phyloP scores from a whole-genome alignment of 2,113 vertebrate species.

The Myotis davidii region DNA sequence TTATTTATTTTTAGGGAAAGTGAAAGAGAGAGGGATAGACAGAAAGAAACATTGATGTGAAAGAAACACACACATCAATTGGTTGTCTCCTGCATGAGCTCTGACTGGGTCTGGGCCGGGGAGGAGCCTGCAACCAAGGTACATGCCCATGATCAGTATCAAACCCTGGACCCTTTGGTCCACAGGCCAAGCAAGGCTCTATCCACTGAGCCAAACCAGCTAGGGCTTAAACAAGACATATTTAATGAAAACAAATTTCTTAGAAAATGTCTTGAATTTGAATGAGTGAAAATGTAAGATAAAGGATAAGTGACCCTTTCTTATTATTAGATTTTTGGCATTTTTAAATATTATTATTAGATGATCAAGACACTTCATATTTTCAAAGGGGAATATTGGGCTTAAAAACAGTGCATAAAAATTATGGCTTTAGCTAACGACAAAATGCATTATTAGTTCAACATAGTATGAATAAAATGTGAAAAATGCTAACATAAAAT shows the following conservation, averaged over 20 bases:
- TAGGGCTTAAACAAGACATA: neutral
- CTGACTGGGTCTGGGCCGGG: too few species aligned
- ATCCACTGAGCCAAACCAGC: too few species aligned
- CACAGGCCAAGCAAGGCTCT: too few species aligned
- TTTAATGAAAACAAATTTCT: neutral
- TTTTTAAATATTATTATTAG: neutral
- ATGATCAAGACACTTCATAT: neutral
- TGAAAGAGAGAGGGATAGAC: too few species aligned
- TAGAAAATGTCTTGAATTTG: neutral
- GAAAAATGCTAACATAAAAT: neutral
- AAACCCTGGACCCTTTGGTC: too few species aligned
- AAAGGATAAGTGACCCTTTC: neutral
- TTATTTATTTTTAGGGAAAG: too few species aligned
- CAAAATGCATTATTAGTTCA: neutral
- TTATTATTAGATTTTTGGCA: neutral
- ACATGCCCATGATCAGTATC: too few species aligned
- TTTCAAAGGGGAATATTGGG: neutral
- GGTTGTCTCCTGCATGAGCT: too few species aligned
- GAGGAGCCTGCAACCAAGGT: too few species aligned
- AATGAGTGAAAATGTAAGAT: neutral
- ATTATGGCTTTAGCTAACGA: neutral
- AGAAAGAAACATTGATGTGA: too few species aligned
- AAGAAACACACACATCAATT: too few species aligned
- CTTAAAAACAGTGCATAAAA: neutral
- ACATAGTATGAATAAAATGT: neutral